These are phyloP conservation scores for Acanthiza pusilla DNA, from an alignment of 2,797 vertebrate genomes.

Conservation along the genomic window DNA sequence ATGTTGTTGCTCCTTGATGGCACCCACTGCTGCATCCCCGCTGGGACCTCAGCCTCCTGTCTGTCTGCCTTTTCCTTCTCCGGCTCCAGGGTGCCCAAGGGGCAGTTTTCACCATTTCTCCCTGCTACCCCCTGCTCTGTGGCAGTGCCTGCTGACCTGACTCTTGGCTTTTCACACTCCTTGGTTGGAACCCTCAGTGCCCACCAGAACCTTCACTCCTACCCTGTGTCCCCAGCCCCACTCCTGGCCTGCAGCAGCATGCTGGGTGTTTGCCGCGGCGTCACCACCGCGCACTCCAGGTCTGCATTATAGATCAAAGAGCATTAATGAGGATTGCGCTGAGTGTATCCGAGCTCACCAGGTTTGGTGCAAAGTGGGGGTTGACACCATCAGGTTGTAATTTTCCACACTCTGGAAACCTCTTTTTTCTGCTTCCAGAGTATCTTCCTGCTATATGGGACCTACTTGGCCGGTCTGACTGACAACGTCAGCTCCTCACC, in stretches of 20 bases:
- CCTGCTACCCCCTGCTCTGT: background rate
- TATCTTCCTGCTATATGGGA: constrained; percentile 87
- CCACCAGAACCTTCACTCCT: rapidly evolving
- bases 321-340: constrained; percentile 8
- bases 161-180: rapidly evolving
- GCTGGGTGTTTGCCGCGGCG: rapidly evolving
- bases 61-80: background rate
- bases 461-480: constrained; percentile 92
- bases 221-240: background rate
- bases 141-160: background rate
- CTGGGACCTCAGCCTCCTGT: background rate
- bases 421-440: constrained; percentile 74
- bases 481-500: constrained; percentile 91
- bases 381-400: constrained; percentile 17
- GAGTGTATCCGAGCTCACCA: background rate
- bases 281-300: background rate
- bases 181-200: rapidly evolving
- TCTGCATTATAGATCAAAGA: constrained; percentile 51
- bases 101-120: background rate
- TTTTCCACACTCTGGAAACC: constrained; percentile 25
- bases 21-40: background rate
- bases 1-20: background rate
- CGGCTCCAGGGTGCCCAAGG: background rate
- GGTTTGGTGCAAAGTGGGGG: background rate
- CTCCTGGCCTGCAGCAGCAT: background rate